phyloP scores from a whole-genome alignment of 1,140 invertebrate genomes.

The Drosophila grimshawi region DNA sequence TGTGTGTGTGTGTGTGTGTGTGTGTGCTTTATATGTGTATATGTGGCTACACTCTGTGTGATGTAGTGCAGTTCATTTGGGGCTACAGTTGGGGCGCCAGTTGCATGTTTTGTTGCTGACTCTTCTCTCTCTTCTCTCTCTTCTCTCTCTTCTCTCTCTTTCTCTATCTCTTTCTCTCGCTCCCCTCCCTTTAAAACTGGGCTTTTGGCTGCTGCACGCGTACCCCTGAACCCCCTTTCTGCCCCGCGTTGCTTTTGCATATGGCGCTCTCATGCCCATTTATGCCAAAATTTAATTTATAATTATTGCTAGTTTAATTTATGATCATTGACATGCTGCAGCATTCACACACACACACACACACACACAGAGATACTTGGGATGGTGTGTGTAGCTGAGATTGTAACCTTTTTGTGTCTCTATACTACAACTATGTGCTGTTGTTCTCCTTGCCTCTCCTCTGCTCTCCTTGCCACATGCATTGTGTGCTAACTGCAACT shows the following conservation, averaged over 20 bases:
- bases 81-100: conserved; percentile 20
- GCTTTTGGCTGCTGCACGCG: conserved; percentile 1
- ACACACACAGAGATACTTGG: conserved; percentile 3
- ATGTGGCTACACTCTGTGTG: conserved; percentile 26
- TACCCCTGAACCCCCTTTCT: not conserved
- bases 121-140: conserved; percentile 29
- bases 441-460: not conserved
- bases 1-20: not conserved
- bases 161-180: not conserved
- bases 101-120: conserved; percentile 42
- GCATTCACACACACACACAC: conserved; percentile 42
- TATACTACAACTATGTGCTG: conserved; percentile 16
- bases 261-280: conserved; percentile 70
- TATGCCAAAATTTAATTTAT: conserved; percentile 83
- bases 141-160: conserved; percentile 35
- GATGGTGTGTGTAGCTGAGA: conserved; percentile 18
- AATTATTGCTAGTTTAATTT: conserved; percentile 83
- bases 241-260: conserved; percentile 39
- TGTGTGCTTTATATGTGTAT: not conserved
- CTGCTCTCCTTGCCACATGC: conserved; percentile 6
- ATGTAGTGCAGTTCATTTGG: conserved; percentile 73
- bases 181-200: not conserved
- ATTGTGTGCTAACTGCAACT: conserved; percentile 78
- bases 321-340: conserved; percentile 82
- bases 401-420: conserved; percentile 56